Evolutionary conservation across 2,888 invertebrate species (phyloP), one percentile per base, ranked within the genome.

Genomic region (Fissipunctia ypsillon): DNA sequence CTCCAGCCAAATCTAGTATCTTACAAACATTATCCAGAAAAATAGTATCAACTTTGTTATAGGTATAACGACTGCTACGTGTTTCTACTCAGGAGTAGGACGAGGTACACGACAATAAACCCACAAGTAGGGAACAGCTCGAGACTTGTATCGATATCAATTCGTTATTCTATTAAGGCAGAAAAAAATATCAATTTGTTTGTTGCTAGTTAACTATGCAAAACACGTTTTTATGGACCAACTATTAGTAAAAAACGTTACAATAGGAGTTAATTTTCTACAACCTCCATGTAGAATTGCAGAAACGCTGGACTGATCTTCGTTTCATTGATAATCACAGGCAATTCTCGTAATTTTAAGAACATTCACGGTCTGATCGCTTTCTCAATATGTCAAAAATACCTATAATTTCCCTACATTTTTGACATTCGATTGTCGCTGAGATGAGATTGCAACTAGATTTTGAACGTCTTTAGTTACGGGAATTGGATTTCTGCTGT

Each of bases 211-310:
- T 52, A 71, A 79, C 54, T 76, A 79, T 76, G 72, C 52, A 76
- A 79, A 79, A 75, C 57, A 78, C n/a, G 72, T 76, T 76, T 79
- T 76, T 79, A 54, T 45, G 2, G 22, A 52, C 25, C 41, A 19
- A 19, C 19, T 45, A 7, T 38, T 31, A 41, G 38, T 54, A 52
- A 52, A 75, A 75, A 76, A 79, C 22, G 0, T 60, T 41, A 72
- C 79, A 76, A 76, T 60, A 19, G 52, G 14, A 79, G 60, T 52
- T 41, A 59, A 70, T 75, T 60, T 60, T 16, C 22, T 45, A 31
- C 12, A 78, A 71, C 38, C 31, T 60, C 38, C 78, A 14, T 10
- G 12, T 31, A 45, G 19, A 45, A 14, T 72, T 28, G 16, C 6
- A 71, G 59, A 78, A 72, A 74, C 2, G 0, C 1, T 25, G 1